Evolutionary conservation across 2,797 vertebrate genomes (phyloP).

Genomic region (Platyrinchus mystaceus): DNA sequence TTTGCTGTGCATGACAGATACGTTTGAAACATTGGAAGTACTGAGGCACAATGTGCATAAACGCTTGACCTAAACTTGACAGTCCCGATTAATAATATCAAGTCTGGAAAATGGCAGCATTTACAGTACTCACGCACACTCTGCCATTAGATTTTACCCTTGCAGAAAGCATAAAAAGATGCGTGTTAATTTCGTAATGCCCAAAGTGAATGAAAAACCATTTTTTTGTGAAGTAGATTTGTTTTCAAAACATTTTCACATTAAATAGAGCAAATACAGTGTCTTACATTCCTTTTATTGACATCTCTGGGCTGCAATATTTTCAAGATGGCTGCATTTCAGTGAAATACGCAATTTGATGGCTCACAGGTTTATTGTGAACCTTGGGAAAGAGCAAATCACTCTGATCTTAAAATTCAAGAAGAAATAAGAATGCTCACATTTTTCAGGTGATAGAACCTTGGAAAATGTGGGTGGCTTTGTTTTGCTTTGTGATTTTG

Average conservation of each 20-base stretch:
- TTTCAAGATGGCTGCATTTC: constrained; percentile 15
- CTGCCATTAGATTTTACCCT: neutral
- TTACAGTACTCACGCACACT: neutral
- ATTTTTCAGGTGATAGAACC: neutral
- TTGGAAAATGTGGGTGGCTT: neutral
- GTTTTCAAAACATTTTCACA: neutral
- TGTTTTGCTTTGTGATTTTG: neutral
- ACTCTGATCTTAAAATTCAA: neutral
- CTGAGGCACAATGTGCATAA: constrained; percentile 40
- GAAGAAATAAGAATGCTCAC: neutral
- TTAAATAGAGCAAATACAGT: neutral
- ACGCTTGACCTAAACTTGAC: constrained; percentile 58
- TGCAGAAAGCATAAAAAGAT: neutral
- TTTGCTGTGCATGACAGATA: neutral
- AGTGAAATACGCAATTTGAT: neutral
- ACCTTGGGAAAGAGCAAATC: neutral
- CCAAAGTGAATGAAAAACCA: neutral
- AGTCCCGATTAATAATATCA: constrained; percentile 43
- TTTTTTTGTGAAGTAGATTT: neutral
- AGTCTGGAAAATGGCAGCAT: neutral
- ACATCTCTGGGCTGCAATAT: neutral
- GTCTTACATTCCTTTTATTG: neutral
- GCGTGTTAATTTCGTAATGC: neutral
- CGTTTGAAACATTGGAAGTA: constrained; percentile 24
- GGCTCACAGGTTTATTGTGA: neutral